Conservation (phyloP, 2,113 vertebrate genomes). For the Passer montanus region DNA sequence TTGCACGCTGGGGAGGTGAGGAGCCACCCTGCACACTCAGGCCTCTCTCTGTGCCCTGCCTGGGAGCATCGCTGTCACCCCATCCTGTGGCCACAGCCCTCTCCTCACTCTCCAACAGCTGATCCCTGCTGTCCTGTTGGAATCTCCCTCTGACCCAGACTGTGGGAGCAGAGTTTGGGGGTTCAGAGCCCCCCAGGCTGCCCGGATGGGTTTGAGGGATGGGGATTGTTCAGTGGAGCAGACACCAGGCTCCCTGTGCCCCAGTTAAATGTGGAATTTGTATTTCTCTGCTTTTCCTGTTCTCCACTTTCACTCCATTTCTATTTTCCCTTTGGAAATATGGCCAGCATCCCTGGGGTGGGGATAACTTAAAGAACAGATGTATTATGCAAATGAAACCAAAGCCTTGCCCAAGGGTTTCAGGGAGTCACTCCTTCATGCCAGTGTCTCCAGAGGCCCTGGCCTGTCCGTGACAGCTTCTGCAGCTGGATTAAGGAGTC, state of each 20-base stretch:
- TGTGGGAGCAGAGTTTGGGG: not conserved
- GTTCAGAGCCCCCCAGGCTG: not conserved
- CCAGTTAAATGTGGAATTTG: not conserved
- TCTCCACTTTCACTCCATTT: not conserved
- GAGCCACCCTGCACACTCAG: not conserved
- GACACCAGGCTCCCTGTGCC: not conserved
- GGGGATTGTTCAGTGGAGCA: not conserved
- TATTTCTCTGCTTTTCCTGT: not conserved
- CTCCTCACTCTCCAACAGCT: not conserved
- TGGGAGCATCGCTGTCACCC: not conserved
- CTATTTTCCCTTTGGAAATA: conserved; percentile 25
- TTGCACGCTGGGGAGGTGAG: not conserved
- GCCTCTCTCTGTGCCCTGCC: not conserved
- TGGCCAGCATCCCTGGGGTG: not conserved
- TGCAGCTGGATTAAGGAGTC: not conserved
- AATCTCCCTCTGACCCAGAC: not conserved
- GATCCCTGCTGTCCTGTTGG: accelerated
- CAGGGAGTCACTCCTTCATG: not conserved
- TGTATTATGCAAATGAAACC: conserved; percentile 11
- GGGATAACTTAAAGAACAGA: conserved; percentile 2
- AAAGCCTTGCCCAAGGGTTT: conserved; percentile 4
- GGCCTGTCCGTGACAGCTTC: not conserved
- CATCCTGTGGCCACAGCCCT: not conserved
- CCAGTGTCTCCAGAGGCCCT: not conserved
- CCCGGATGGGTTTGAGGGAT: not conserved